Percentiles rank a stretch among this genome's conserved stretches.
phyloP scores from a whole-genome alignment of 2,888 invertebrate species.

The Latheticus oryzae region DNA sequence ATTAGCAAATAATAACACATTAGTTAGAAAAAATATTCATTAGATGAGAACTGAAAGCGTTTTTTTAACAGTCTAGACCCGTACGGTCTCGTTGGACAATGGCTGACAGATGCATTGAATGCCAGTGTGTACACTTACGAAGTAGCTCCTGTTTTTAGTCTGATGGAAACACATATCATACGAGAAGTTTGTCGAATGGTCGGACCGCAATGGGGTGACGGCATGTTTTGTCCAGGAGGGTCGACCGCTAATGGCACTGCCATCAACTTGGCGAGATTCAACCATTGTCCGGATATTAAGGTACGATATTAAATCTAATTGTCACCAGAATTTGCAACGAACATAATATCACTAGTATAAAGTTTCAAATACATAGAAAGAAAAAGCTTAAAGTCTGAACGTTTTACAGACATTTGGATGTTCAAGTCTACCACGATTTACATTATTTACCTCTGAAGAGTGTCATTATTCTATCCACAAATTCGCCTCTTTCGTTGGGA shows the following conservation, averaged over 20 bases:
- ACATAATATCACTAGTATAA: slow-evolving; percentile 1
- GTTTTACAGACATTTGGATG: slow-evolving; percentile 63
- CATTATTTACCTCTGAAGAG: slow-evolving; percentile 70
- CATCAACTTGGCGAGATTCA: slow-evolving; percentile 69
- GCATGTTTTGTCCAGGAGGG: slow-evolving; percentile 71
- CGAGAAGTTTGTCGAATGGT: slow-evolving; percentile 66
- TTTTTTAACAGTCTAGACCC: slow-evolving; percentile 69
- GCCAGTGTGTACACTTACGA: slow-evolving; percentile 70
- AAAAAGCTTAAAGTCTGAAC: slow-evolving; percentile 16
- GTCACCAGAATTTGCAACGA: slow-evolving; percentile 6
- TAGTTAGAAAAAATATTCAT: too few species aligned
- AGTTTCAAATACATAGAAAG: background rate
- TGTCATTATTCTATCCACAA: slow-evolving; percentile 73
- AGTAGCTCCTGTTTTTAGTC: slow-evolving; percentile 69
- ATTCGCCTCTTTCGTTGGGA: slow-evolving; percentile 70
- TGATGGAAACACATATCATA: slow-evolving; percentile 68
- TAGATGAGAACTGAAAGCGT: too few species aligned
- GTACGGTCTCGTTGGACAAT: slow-evolving; percentile 68
- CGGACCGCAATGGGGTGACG: slow-evolving; percentile 66
- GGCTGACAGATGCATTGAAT: slow-evolving; percentile 68
- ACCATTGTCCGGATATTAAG: slow-evolving; percentile 65
- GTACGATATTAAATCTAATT: slow-evolving; percentile 51
- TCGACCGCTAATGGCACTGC: slow-evolving; percentile 71
- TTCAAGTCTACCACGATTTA: slow-evolving; percentile 62
- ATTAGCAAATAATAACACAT: too few species aligned